Conservation (phyloP, 2,888 invertebrate genomes). For the Nomada ferruginata region DNA sequence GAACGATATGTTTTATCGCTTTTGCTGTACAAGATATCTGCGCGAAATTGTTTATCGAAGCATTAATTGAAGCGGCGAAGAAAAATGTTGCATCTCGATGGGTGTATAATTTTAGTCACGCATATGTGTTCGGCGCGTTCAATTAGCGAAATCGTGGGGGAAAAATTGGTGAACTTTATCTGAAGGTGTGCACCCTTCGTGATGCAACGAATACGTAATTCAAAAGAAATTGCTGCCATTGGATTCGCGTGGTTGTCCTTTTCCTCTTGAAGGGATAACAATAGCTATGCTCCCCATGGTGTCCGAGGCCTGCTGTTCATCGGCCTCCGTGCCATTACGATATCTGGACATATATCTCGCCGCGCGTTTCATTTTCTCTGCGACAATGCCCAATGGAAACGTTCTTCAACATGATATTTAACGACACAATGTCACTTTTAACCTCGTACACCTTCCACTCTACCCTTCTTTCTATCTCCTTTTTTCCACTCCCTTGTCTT, state of each 20-base stretch:
- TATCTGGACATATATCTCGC: conserved; percentile 66
- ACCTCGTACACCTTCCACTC: conserved; percentile 20
- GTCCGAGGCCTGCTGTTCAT: background rate
- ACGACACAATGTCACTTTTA: conserved; percentile 54
- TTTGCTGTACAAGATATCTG: background rate
- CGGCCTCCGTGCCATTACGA: conserved; percentile 38
- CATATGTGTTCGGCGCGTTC: background rate
- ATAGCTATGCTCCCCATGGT: conserved; percentile 12
- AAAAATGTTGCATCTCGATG: too few species aligned
- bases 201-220: conserved; percentile 35
- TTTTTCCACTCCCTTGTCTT: background rate
- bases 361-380: conserved; percentile 71
- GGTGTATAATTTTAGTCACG: background rate
- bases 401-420: conserved; percentile 72
- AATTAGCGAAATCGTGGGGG: background rate
- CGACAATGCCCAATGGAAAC: conserved; percentile 75
- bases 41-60: too few species aligned
- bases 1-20: background rate
- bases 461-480: conserved; percentile 5
- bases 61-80: too few species aligned
- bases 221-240: conserved; percentile 37
- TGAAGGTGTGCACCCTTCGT: background rate
- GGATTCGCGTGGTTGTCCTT: conserved; percentile 4
- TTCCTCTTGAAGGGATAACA: conserved; percentile 22
- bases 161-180: background rate